phyloP scores from a whole-genome alignment of 2,797 vertebrate species.

The Paguma larvata region DNA sequence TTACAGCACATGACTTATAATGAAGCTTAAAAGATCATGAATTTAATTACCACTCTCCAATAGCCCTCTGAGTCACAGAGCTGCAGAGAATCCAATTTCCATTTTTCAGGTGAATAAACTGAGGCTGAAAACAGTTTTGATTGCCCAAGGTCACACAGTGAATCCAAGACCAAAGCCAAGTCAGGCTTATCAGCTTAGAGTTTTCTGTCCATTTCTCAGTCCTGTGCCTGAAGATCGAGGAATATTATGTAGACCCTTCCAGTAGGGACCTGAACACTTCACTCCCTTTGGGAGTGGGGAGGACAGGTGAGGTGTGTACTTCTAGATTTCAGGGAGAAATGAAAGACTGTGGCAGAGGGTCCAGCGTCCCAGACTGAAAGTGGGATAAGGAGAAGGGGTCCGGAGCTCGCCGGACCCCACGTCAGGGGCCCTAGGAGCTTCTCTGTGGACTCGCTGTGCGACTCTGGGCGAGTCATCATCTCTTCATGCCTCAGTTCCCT shows the following conservation, averaged over 20 bases:
- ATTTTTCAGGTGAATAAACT: constrained; percentile 47
- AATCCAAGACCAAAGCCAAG: background rate
- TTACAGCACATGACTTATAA: background rate
- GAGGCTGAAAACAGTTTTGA: background rate
- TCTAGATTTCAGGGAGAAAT: background rate
- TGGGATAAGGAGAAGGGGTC: background rate
- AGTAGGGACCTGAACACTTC: background rate
- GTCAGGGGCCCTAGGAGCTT: background rate
- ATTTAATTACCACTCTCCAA: constrained; percentile 4
- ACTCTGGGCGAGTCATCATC: background rate
- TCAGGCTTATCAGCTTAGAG: background rate
- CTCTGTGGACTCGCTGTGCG: background rate
- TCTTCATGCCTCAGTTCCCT: background rate
- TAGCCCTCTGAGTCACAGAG: background rate
- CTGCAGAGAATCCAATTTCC: background rate
- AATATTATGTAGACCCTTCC: background rate
- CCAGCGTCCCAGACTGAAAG: background rate
- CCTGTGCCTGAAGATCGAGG: background rate
- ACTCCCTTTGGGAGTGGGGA: background rate
- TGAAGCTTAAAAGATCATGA: constrained; percentile 6
- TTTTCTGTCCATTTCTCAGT: background rate
- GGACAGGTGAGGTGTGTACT: background rate
- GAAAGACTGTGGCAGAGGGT: background rate
- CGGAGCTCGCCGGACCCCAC: background rate
- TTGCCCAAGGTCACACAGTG: background rate